Conservation (phyloP, 37 sponge, comb jelly and placozoan species). For the Agelas oroides region DNA sequence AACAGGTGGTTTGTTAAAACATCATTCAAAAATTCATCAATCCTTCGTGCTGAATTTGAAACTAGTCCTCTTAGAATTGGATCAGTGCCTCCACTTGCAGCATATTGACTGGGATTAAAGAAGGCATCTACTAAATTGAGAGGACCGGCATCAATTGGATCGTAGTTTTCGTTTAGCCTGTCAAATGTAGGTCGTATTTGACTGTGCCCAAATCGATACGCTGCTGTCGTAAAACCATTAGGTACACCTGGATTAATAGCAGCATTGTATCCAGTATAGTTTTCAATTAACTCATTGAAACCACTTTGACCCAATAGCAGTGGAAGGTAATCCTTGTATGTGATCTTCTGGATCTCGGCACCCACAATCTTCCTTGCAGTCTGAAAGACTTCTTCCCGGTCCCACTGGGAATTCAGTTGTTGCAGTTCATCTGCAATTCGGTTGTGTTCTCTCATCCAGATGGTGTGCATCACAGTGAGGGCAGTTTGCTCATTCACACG, state of each 20-base stretch:
- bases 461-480: slow-evolving; percentile 88
- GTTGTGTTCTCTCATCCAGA: slow-evolving; percentile 96
- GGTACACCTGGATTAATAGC: slow-evolving; percentile 46
- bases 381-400: slow-evolving; percentile 79
- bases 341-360: slow-evolving; percentile 78
- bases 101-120: slow-evolving; percentile 44
- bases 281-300: slow-evolving; percentile 24
- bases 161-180: slow-evolving; percentile 43
- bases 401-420: slow-evolving; percentile 64
- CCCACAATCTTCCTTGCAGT: slow-evolving; percentile 80
- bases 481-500: slow-evolving; percentile 86
- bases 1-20: slow-evolving; percentile 78
- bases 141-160: slow-evolving; percentile 17
- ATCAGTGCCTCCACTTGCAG: slow-evolving; percentile 67
- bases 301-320: slow-evolving; percentile 42
- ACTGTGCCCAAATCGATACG: slow-evolving; percentile 81
- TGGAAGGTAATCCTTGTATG: slow-evolving; percentile 85
- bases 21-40: slow-evolving; percentile 72
- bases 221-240: slow-evolving; percentile 72
- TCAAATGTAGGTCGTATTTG: slow-evolving; percentile 57
- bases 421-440: slow-evolving; percentile 69
- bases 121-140: slow-evolving; percentile 52
- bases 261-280: slow-evolving; percentile 65
- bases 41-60: slow-evolving; percentile 13
- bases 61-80: slow-evolving; percentile 77